Conservation (phyloP, 2,797 vertebrate species). For the Periparus ater region DNA sequence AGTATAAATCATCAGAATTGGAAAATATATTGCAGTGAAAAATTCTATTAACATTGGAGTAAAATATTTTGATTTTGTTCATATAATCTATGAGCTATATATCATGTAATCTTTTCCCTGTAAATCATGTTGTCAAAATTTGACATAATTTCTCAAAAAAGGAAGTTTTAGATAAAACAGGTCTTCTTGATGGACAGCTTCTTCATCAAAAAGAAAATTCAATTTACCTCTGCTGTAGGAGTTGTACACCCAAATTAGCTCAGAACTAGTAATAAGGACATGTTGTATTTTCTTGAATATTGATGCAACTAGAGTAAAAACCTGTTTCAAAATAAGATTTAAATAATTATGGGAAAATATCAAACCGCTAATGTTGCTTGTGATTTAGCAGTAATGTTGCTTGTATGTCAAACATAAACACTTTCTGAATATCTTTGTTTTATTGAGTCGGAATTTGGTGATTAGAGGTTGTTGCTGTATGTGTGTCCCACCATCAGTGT, state of each 20-base stretch:
- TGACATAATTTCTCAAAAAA: background rate
- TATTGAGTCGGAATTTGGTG: background rate
- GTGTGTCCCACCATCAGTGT: background rate
- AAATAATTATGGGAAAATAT: background rate
- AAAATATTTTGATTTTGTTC: constrained; percentile 1
- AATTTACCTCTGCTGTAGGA: background rate
- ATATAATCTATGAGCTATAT: background rate
- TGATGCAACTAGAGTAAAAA: background rate
- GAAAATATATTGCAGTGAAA: background rate
- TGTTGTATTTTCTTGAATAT: background rate
- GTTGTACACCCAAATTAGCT: background rate
- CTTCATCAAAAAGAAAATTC: background rate
- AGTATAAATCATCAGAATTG: background rate
- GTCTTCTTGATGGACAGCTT: background rate
- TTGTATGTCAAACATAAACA: background rate
- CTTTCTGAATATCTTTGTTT: background rate
- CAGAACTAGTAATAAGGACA: background rate
- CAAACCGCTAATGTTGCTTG: background rate
- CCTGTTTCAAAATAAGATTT: background rate
- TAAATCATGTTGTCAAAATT: background rate
- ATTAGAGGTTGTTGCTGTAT: background rate
- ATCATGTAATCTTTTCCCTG: background rate
- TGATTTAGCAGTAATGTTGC: background rate
- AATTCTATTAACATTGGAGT: background rate
- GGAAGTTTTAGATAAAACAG: background rate